Percentiles rank a stretch among this genome's conserved stretches.
These are phyloP conservation scores for Drosophila subobscura DNA, from an alignment of 1,140 invertebrate species.

Conservation along the genomic window DNA sequence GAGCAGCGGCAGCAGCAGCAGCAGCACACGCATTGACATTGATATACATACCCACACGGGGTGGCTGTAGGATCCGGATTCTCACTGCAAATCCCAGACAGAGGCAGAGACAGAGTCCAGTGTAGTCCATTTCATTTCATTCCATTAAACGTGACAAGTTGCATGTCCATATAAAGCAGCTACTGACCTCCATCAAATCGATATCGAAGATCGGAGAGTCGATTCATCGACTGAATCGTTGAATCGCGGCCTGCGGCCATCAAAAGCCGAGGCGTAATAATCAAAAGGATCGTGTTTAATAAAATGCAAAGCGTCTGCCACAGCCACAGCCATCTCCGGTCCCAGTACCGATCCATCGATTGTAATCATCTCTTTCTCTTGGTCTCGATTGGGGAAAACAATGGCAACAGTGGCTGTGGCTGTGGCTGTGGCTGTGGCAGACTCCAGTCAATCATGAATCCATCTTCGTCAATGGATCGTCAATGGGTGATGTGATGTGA, in stretches of 20 bases:
- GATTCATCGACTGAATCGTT: too few relatives aligned
- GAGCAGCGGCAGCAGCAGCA: neutral
- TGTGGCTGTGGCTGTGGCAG: neutral
- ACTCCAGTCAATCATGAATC: conserved; percentile 62
- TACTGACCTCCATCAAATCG: conserved; percentile 49
- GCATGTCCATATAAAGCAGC: conserved; percentile 76
- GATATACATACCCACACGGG: conserved; percentile 2
- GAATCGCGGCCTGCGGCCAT: conserved; percentile 16
- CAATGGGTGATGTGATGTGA: conserved; percentile 23
- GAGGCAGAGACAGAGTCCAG: conserved; percentile 6
- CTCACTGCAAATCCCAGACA: neutral
- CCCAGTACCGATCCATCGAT: conserved; percentile 1
- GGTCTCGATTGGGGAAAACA: conserved; percentile 35
- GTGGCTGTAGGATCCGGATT: conserved; percentile 4
- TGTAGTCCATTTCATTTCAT: conserved; percentile 44
- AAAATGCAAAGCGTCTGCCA: conserved; percentile 71
- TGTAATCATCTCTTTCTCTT: conserved; percentile 29
- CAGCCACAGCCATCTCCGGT: conserved; percentile 26
- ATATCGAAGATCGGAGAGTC: conserved; percentile 36
- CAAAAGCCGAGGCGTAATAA: conserved; percentile 55
- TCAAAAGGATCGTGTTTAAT: conserved; percentile 76
- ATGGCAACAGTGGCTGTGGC: conserved; percentile 34
- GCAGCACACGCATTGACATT: conserved; percentile 14
- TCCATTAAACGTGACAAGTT: conserved; percentile 80
- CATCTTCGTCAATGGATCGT: conserved; percentile 61